Conservation (phyloP, 2,888 invertebrate species). For the Polylopha cassiicola region DNA sequence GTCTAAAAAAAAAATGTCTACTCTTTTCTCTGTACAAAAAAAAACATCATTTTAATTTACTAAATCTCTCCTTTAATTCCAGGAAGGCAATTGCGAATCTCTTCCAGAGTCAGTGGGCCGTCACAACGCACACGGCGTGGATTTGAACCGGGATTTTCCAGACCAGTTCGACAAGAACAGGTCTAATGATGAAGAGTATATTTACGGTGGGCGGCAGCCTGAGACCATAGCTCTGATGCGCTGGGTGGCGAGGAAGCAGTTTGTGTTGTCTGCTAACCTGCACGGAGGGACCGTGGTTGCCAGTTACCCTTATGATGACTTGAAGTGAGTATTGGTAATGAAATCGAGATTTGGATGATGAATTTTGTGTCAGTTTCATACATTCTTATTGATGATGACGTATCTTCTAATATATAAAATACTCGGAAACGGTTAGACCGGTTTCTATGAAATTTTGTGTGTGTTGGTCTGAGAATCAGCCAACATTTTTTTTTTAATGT, state of each 20-base stretch:
- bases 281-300: constrained; percentile 99
- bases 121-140: constrained; percentile 87
- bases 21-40: too few species aligned
- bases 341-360: background rate
- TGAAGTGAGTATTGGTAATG: constrained; percentile 73
- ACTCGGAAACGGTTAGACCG: too few species aligned
- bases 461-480: too few species aligned
- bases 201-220: constrained; percentile 82
- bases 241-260: constrained; percentile 91
- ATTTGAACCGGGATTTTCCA: constrained; percentile 95
- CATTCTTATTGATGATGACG: too few species aligned
- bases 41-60: constrained; percentile 1
- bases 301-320: constrained; percentile 97
- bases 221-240: constrained; percentile 93
- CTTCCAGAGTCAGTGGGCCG: constrained; percentile 82
- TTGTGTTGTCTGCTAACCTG: constrained; percentile 94
- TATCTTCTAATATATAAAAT: too few species aligned
- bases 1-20: too few species aligned
- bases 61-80: constrained; percentile 36
- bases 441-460: too few species aligned
- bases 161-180: constrained; percentile 84
- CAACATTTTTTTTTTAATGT: too few species aligned
- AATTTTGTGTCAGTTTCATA: too few species aligned
- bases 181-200: constrained; percentile 57
- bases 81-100: constrained; percentile 90